These are phyloP conservation scores for Spicauda simplicius DNA, from an alignment of 2,888 invertebrate species.

Conservation along the genomic window DNA sequence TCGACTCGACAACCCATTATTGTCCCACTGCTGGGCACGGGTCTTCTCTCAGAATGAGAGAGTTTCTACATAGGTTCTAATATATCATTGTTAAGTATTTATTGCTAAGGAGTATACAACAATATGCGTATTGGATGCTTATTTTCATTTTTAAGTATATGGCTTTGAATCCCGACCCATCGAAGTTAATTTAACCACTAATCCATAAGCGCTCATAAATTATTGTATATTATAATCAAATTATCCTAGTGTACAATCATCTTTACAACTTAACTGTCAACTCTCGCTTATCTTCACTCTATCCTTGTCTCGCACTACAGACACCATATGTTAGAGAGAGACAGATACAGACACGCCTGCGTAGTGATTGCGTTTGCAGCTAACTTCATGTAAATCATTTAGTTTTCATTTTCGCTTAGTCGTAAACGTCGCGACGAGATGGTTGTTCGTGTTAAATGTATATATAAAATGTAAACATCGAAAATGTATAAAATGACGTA, in stretches of 20 bases:
- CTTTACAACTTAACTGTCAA: slow-evolving; percentile 27
- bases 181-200: too few species aligned
- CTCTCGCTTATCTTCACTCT: slow-evolving; percentile 23
- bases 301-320: background rate
- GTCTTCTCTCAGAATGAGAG: too few species aligned
- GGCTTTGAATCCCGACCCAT: too few species aligned
- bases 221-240: background rate
- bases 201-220: too few species aligned
- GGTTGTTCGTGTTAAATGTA: background rate
- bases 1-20: too few species aligned
- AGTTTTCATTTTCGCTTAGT: slow-evolving; percentile 1
- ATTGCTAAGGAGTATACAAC: too few species aligned
- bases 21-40: too few species aligned
- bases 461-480: slow-evolving; percentile 20
- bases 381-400: slow-evolving; percentile 9
- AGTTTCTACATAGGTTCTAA: too few species aligned
- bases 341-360: background rate
- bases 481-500: slow-evolving; percentile 21
- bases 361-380: background rate
- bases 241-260: slow-evolving; percentile 6
- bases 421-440: background rate
- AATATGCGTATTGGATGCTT: too few species aligned
- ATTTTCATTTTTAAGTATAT: too few species aligned
- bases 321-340: background rate
- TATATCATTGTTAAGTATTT: too few species aligned